These are phyloP conservation scores for Mungos mungo DNA, from an alignment of 2,113 vertebrate genomes.

Conservation along the genomic window DNA sequence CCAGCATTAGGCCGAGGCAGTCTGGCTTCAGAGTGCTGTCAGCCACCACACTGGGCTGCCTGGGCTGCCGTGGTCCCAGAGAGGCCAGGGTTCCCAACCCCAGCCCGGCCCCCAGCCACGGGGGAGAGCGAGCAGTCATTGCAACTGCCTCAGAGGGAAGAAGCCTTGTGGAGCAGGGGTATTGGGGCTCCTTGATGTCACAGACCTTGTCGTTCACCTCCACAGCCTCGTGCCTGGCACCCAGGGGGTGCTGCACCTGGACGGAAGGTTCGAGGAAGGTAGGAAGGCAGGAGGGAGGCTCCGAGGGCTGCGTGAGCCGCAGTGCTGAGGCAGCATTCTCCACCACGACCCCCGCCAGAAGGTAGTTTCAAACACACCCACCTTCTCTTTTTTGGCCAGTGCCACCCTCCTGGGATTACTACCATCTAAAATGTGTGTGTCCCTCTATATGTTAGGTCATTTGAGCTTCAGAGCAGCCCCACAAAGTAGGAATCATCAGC, in stretches of 20 bases:
- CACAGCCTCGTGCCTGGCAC: not conserved
- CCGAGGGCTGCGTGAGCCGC: accelerated
- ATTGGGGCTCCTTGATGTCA: accelerated
- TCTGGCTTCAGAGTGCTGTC: not conserved
- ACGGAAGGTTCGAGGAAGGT: not conserved
- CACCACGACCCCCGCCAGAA: accelerated
- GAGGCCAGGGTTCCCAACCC: not conserved
- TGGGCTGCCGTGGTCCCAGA: not conserved
- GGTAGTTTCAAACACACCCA: not conserved
- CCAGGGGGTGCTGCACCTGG: too few species aligned
- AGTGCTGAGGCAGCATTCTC: accelerated
- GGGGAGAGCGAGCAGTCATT: not conserved
- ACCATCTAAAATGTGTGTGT: not conserved
- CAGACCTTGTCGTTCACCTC: not conserved
- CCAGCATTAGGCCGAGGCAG: not conserved
- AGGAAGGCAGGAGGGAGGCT: not conserved
- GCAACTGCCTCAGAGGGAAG: not conserved
- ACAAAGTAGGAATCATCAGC: not conserved
- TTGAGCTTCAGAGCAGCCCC: not conserved
- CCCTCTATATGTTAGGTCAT: not conserved
- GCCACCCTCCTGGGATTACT: not conserved
- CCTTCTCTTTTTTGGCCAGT: too few species aligned
- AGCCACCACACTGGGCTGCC: not conserved
- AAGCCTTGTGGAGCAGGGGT: not conserved
- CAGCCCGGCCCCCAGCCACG: accelerated